A percentile compares a stretch with the other conserved stretches of the same genome.
phyloP scores from a whole-genome alignment of 2,888 invertebrate genomes.

The Euphydryas editha region DNA sequence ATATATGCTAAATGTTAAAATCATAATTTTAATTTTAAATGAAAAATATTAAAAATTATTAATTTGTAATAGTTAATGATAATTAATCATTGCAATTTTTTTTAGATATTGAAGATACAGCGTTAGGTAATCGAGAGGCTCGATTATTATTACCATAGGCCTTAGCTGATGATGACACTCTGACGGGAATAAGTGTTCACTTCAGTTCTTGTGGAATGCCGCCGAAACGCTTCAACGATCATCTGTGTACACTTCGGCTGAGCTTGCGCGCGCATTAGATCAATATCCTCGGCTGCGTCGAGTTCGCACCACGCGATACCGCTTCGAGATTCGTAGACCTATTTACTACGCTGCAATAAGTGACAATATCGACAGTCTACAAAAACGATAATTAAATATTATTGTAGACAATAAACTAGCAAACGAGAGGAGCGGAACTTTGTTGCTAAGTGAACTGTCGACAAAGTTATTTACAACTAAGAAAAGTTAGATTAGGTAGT shows the following conservation, averaged over 20 bases:
- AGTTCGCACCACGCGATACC: constrained; percentile 72
- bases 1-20: too few relatives aligned
- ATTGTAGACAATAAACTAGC: neutral
- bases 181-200: constrained; percentile 69
- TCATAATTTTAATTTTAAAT: too few relatives aligned
- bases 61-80: neutral
- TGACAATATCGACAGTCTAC: neutral
- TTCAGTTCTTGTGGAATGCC: constrained; percentile 69
- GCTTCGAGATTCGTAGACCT: constrained; percentile 71
- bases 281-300: constrained; percentile 75
- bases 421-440: constrained; percentile 3
- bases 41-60: too few relatives aligned
- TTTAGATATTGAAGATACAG: neutral
- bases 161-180: constrained; percentile 66
- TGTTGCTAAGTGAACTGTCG: constrained; percentile 16
- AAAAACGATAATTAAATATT: constrained; percentile 7
- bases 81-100: neutral
- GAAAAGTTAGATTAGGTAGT: constrained; percentile 10
- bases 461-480: constrained; percentile 13
- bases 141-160: constrained; percentile 54
- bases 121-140: constrained; percentile 17
- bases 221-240: constrained; percentile 68
- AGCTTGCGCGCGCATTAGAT: constrained; percentile 81
- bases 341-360: constrained; percentile 46
- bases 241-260: constrained; percentile 76